Conservation (phyloP, 2,113 vertebrate genomes). For the Myotis lucifugus region DNA sequence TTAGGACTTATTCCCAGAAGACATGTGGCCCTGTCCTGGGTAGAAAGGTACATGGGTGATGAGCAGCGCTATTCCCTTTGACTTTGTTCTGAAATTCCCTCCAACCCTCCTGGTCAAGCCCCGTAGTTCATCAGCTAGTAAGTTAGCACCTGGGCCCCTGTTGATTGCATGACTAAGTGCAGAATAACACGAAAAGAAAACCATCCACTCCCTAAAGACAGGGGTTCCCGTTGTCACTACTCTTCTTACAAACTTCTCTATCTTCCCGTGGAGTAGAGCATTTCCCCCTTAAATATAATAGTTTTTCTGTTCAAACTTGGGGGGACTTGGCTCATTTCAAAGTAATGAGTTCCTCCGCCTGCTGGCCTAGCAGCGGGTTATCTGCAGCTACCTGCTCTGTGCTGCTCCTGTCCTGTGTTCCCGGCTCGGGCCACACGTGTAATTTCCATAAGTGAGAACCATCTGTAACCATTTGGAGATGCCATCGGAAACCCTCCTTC, state of each 20-base stretch:
- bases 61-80: constrained; percentile 57
- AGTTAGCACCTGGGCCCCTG: background rate
- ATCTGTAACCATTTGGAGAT: constrained; percentile 24
- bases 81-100: constrained; percentile 62
- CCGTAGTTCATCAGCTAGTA: background rate
- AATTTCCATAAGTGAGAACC: background rate
- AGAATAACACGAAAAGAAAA: background rate
- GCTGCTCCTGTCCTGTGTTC: background rate
- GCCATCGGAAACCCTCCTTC: background rate
- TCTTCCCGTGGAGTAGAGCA: background rate
- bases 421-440: background rate
- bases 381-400: background rate
- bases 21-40: constrained; percentile 52
- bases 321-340: background rate
- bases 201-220: background rate
- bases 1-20: constrained; percentile 75
- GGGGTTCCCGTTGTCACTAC: background rate
- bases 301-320: background rate
- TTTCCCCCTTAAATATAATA: background rate
- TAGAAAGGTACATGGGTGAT: background rate
- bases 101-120: background rate
- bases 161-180: background rate
- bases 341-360: background rate
- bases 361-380: rapidly evolving
- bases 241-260: background rate